Evolutionary conservation across 2,888 invertebrate genomes (phyloP).

Genomic region (Spodoptera littoralis): DNA sequence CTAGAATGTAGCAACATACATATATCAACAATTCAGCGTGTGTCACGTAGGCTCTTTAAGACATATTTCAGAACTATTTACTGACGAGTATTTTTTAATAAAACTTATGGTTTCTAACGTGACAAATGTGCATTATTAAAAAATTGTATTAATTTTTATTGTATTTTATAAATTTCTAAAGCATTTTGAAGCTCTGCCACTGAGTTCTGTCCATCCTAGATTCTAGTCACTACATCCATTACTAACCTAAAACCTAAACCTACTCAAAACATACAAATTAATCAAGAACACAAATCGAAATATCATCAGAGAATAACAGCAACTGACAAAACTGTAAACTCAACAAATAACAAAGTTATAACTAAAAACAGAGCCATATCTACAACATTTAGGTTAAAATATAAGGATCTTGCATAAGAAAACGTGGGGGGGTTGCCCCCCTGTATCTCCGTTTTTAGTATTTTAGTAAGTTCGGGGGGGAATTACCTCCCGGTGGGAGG

Average conservation of each 20-base stretch:
- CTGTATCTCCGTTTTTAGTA: conserved; percentile 89
- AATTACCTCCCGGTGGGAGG: conserved; percentile 77
- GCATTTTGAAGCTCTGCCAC: too few relatives aligned
- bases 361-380: conserved; percentile 58
- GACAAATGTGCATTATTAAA: too few relatives aligned
- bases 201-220: too few relatives aligned
- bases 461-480: conserved; percentile 89
- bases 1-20: too few relatives aligned
- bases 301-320: conserved; percentile 14
- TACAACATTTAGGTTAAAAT: conserved; percentile 87
- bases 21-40: too few relatives aligned
- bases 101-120: too few relatives aligned
- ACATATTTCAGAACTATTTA: too few relatives aligned
- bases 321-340: conserved; percentile 48
- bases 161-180: too few relatives aligned
- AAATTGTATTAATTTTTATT: too few relatives aligned
- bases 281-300: conserved; percentile 27
- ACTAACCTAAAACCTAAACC: background rate
- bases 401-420: conserved; percentile 89
- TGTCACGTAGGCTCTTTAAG: too few relatives aligned
- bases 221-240: background rate
- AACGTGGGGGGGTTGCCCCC: conserved; percentile 77
- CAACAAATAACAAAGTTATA: conserved; percentile 58
- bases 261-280: conserved; percentile 14
- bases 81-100: too few relatives aligned